Evolutionary conservation across 1,140 invertebrate species (phyloP), one percentile per base, ranked within the genome.

Genomic region (Pseudomyrmex pallidus): DNA sequence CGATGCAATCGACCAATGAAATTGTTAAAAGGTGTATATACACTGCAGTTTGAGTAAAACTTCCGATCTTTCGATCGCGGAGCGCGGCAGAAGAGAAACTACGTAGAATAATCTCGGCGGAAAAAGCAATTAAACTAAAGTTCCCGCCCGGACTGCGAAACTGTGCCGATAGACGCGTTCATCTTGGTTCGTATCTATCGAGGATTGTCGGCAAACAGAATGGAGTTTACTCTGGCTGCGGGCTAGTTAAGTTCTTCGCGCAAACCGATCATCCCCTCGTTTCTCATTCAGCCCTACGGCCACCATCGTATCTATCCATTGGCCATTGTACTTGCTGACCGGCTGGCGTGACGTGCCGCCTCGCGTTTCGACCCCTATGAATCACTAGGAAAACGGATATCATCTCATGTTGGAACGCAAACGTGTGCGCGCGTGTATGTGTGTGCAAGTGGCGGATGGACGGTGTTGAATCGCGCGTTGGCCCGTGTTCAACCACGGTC

Each of bases 241-340:
- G 25, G 82, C 20, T 70, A 83, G 82, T 87, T 87, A 87, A 83
- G 84, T 80, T 83, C 85, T 84, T 87, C 85, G 64, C 64, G 74
- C 63, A 52, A 54, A 59, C 66, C 54, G 54, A 70, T 80, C 64
- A 70, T 72, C 67, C 54, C 15, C 67, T 80, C 64, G n/a, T 78
- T 70, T 17, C 54, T 48, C 64, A 77, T 59, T 44, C 20, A 35
- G 10, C 54, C 20, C 54, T 59, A 20, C 22, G 78, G 70, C 35
- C 78, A 20, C 22, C 59, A 44, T 59, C n/a, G 59, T 63, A 17
- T 35, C 35, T 35, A 35, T 35, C 46, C 46, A 63, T 50, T 74
- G 82, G 48, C 85, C 82, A 87, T 87, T 87, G 82, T 87, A 80
- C 66, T 80, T 59, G 66, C 54, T 72, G 76, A 80, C 74, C 74